These are phyloP conservation scores for Oostethus manadensis DNA, from an alignment of 2,113 vertebrate species.

Conservation along the genomic window DNA sequence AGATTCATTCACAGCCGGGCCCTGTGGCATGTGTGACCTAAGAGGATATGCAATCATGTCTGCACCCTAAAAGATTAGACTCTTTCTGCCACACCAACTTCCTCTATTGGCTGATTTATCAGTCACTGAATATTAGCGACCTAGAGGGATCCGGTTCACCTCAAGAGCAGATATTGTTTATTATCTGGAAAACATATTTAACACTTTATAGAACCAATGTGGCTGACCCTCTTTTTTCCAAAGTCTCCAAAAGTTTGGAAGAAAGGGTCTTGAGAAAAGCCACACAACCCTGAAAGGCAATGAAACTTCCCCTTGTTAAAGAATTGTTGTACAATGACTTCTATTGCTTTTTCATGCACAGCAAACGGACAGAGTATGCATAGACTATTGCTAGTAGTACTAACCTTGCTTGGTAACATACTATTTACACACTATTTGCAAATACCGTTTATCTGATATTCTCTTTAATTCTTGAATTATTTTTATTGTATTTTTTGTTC, in stretches of 20 bases:
- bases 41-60: slow-evolving; percentile 47
- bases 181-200: slow-evolving; percentile 25
- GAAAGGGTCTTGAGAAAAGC: not conserved
- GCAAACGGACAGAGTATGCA: too few relatives aligned
- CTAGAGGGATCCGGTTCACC: slow-evolving; percentile 10
- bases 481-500: too few relatives aligned
- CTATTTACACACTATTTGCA: too few relatives aligned
- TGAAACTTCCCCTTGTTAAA: not conserved
- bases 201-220: slow-evolving; percentile 25
- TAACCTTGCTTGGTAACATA: not conserved
- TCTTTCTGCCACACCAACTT: slow-evolving; percentile 26
- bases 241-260: not conserved
- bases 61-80: slow-evolving; percentile 56
- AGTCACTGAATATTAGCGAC: slow-evolving; percentile 24
- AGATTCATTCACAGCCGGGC: slow-evolving; percentile 15
- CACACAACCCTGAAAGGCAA: too few relatives aligned
- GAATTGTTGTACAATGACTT: too few relatives aligned
- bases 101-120: slow-evolving; percentile 40
- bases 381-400: not conserved
- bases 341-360: too few relatives aligned
- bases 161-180: slow-evolving; percentile 49
- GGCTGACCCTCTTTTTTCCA: not conserved
- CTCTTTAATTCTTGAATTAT: too few relatives aligned
- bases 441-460: too few relatives aligned
- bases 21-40: slow-evolving; percentile 16